Conservation (phyloP, 1,140 invertebrate genomes). For the Globodera rostochiensis region DNA sequence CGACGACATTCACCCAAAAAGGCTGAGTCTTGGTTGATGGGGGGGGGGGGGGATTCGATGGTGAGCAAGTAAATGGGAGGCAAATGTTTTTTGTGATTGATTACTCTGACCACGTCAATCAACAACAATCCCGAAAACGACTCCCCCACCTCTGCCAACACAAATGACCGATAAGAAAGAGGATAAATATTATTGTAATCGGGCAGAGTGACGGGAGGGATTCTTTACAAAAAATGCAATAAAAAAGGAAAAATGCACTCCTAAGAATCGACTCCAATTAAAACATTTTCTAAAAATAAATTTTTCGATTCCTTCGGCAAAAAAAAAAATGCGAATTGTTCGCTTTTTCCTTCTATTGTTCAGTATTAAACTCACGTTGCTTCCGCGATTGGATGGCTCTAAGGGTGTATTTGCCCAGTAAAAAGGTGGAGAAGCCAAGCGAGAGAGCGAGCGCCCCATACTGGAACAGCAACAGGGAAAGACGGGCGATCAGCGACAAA, state of each 20-base stretch:
- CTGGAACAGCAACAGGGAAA: conserved; percentile 29
- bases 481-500: conserved; percentile 36
- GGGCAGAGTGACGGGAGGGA: background rate
- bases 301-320: background rate
- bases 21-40: background rate
- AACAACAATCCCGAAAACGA: background rate
- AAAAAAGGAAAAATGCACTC: too few species aligned
- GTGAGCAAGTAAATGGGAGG: background rate
- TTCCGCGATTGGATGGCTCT: conserved; percentile 35
- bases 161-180: conserved; percentile 19
- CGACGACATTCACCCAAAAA: too few species aligned
- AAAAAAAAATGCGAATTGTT: background rate
- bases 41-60: too few species aligned
- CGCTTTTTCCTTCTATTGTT: background rate
- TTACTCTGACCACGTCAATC: background rate
- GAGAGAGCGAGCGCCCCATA: conserved; percentile 32
- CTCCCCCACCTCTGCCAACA: background rate
- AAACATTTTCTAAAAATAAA: background rate
- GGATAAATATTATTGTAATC: background rate
- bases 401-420: conserved; percentile 48
- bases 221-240: too few species aligned
- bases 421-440: conserved; percentile 41
- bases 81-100: conserved; percentile 3
- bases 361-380: conserved; percentile 31
- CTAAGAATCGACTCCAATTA: background rate